phyloP scores from a whole-genome alignment of 2,113 vertebrate genomes.

The Craseonycteris thonglongyai region DNA sequence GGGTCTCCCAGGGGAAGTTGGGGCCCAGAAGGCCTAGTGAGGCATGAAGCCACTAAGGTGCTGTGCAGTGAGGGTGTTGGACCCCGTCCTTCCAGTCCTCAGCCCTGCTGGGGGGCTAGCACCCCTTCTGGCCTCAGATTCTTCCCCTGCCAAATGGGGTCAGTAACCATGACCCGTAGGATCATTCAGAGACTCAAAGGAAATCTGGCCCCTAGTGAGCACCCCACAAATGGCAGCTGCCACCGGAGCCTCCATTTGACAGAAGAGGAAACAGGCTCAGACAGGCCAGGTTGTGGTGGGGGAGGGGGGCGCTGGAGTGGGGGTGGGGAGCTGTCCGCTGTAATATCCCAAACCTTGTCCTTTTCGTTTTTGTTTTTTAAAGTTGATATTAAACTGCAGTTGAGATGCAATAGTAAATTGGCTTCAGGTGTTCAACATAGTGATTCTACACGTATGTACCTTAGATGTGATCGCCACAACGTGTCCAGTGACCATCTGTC shows the following conservation, averaged over 20 bases:
- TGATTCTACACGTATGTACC: not conserved
- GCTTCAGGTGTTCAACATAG: not conserved
- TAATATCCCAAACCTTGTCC: not conserved
- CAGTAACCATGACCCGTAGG: not conserved
- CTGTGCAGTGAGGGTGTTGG: fast-evolving
- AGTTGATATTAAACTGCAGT: not conserved
- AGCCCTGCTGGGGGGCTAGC: not conserved
- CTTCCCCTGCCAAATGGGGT: not conserved
- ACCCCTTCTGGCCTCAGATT: not conserved
- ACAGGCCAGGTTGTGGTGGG: fast-evolving
- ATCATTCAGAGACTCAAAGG: not conserved
- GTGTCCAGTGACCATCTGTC: not conserved
- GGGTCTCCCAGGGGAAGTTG: slow-evolving; percentile 6
- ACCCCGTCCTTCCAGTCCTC: no score
- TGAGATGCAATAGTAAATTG: not conserved
- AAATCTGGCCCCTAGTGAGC: not conserved
- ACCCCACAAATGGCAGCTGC: not conserved
- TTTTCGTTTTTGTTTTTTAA: not conserved
- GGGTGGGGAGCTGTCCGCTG: not conserved
- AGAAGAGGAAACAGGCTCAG: slow-evolving; percentile 2
- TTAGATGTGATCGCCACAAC: fast-evolving
- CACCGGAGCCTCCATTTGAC: no score
- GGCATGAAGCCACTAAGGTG: not conserved
- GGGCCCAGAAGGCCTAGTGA: not conserved
- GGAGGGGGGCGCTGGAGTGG: no score